These are phyloP conservation scores for Zophobas morio DNA, from an alignment of 1,140 invertebrate species.

Conservation along the genomic window DNA sequence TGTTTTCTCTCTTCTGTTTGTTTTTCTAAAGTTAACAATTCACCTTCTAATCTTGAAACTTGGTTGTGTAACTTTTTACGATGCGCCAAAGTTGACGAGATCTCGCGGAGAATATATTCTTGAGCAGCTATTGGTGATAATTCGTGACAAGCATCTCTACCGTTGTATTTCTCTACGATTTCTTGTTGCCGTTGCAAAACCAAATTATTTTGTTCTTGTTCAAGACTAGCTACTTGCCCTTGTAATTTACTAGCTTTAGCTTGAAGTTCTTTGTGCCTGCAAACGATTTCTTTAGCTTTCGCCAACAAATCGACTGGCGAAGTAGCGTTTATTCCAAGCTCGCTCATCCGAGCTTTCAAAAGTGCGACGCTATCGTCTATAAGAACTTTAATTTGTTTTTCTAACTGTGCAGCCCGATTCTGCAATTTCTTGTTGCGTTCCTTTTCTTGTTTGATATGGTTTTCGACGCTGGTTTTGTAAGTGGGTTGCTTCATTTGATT, in stretches of 20 bases:
- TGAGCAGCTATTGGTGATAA: slow-evolving; percentile 79
- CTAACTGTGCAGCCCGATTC: slow-evolving; percentile 85
- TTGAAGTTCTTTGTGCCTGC: slow-evolving; percentile 92
- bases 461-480: slow-evolving; percentile 80
- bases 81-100: slow-evolving; percentile 84
- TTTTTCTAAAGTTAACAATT: slow-evolving; percentile 82
- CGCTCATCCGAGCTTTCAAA: slow-evolving; percentile 90
- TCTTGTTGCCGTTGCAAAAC: slow-evolving; percentile 78
- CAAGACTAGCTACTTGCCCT: slow-evolving; percentile 79
- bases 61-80: slow-evolving; percentile 86
- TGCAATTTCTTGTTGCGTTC: slow-evolving; percentile 86
- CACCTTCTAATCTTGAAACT: slow-evolving; percentile 81
- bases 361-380: slow-evolving; percentile 93
- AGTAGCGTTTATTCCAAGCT: slow-evolving; percentile 88
- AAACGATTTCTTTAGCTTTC: slow-evolving; percentile 94
- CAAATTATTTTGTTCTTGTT: slow-evolving; percentile 81
- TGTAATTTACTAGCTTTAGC: slow-evolving; percentile 87
- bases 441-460: slow-evolving; percentile 87
- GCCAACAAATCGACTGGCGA: slow-evolving; percentile 87
- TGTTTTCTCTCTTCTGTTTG: slow-evolving; percentile 76
- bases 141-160: slow-evolving; percentile 70
- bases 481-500: slow-evolving; percentile 84
- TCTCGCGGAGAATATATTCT: slow-evolving; percentile 88
- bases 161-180: slow-evolving; percentile 76
- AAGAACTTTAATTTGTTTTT: slow-evolving; percentile 91